Conservation (phyloP, 2,113 vertebrate genomes). For the Spheniscus mendiculus region DNA sequence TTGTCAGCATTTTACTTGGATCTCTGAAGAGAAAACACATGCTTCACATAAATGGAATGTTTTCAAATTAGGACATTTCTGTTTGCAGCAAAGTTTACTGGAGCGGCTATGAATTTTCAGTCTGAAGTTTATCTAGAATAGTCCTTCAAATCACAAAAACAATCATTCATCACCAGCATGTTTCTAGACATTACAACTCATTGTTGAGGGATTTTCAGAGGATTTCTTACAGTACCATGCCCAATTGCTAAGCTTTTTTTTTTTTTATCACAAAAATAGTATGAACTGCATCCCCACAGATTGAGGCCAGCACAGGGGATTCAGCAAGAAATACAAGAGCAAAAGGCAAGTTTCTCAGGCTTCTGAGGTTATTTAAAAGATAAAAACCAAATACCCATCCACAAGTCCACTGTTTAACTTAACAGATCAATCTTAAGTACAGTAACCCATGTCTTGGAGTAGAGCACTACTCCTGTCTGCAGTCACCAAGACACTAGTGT, state of each 20-base stretch:
- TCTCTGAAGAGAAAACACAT: conserved; percentile 22
- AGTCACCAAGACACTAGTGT: not conserved
- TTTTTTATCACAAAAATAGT: not conserved
- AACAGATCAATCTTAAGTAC: not conserved
- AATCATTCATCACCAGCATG: not conserved
- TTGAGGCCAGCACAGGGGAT: not conserved
- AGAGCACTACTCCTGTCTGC: not conserved
- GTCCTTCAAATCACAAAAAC: conserved; percentile 21
- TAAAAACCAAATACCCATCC: not conserved
- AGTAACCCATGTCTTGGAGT: not conserved
- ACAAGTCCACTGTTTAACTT: not conserved
- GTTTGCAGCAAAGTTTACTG: conserved; percentile 1
- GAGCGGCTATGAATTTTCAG: not conserved
- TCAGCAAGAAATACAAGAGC: not conserved
- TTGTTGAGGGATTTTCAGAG: not conserved
- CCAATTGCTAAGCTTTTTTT: not conserved
- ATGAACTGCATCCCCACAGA: not conserved
- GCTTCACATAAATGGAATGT: conserved; percentile 37
- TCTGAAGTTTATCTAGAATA: conserved; percentile 7
- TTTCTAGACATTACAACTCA: not conserved
- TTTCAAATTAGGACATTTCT: conserved; percentile 21
- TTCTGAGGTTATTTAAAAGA: not conserved
- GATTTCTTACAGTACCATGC: not conserved
- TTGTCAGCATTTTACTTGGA: conserved; percentile 4
- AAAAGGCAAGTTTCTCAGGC: not conserved